These are phyloP conservation scores for Drosophila carrolli DNA, from an alignment of 1,140 invertebrate genomes.

Conservation along the genomic window DNA sequence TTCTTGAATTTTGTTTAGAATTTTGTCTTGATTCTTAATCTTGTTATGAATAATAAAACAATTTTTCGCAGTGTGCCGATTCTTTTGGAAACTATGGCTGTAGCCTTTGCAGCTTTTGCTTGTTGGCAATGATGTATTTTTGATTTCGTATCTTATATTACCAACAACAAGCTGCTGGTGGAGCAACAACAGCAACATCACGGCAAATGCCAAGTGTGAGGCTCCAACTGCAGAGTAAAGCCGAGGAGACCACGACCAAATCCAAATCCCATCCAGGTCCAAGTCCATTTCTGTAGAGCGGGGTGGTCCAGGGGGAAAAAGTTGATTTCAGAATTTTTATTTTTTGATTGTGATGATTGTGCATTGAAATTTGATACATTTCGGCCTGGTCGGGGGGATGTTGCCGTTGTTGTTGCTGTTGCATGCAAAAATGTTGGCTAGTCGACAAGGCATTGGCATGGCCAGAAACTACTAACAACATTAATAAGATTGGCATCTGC, in stretches of 20 bases:
- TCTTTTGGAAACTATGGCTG: conserved; percentile 34
- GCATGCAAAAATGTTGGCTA: conserved; percentile 82
- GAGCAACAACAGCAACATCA: conserved; percentile 37
- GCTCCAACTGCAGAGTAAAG: conserved; percentile 40
- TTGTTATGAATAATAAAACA: background rate
- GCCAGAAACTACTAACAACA: conserved; percentile 71
- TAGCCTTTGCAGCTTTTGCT: conserved; percentile 54
- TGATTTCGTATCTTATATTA: conserved; percentile 84
- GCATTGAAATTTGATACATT: conserved; percentile 83
- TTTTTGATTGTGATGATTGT: conserved; percentile 83
- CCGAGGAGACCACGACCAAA: conserved; percentile 16
- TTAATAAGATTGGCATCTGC: conserved; percentile 83
- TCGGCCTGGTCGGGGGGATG: conserved; percentile 43
- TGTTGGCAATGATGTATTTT: conserved; percentile 83
- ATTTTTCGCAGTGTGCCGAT: conserved; percentile 7
- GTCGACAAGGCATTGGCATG: conserved; percentile 77
- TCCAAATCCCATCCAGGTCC: conserved; percentile 21
- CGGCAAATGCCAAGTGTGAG: conserved; percentile 66
- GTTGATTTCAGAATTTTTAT: conserved; percentile 83
- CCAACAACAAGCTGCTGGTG: conserved; percentile 65
- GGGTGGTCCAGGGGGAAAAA: conserved; percentile 17
- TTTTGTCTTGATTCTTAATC: too few species aligned
- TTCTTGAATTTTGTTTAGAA: too few species aligned
- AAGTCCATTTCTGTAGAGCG: background rate
- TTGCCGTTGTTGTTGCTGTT: conserved; percentile 46